A percentile compares a stretch with the other conserved stretches of the same genome.
Conservation (phyloP, 2,888 invertebrate genomes). For the Cancer borealis region DNA sequence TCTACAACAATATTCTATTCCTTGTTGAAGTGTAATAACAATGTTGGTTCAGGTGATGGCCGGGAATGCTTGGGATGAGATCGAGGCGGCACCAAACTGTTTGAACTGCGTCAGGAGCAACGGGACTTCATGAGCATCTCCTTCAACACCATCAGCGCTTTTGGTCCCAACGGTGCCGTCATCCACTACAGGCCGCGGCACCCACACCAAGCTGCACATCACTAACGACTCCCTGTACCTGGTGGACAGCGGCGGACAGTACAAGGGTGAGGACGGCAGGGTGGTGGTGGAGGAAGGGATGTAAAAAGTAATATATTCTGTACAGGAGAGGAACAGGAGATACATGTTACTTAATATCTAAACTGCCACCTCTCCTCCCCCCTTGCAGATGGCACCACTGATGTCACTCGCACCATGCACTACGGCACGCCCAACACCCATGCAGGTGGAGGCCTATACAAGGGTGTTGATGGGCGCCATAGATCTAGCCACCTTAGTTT, state of each 20-base stretch:
- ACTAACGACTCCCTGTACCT: slow-evolving; percentile 73
- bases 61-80: slow-evolving; percentile 85
- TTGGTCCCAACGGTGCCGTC: slow-evolving; percentile 94
- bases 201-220: slow-evolving; percentile 82
- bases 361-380: background rate
- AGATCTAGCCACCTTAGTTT: slow-evolving; percentile 85
- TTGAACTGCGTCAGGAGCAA: slow-evolving; percentile 86
- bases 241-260: slow-evolving; percentile 76
- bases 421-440: slow-evolving; percentile 88
- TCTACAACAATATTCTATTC: background rate
- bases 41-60: slow-evolving; percentile 78
- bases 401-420: slow-evolving; percentile 94
- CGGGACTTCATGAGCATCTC: slow-evolving; percentile 90
- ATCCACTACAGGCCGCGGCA: slow-evolving; percentile 93
- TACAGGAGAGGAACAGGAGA: background rate
- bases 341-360: background rate
- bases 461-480: slow-evolving; percentile 94
- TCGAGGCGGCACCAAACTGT: slow-evolving; percentile 87
- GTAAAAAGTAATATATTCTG: background rate
- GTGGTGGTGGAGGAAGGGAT: background rate
- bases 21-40: background rate
- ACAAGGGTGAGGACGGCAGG: slow-evolving; percentile 67
- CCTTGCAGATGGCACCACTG: slow-evolving; percentile 91
- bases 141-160: slow-evolving; percentile 95
- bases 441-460: slow-evolving; percentile 91